Percentiles rank a stretch among this genome's conserved stretches.
phyloP scores from a whole-genome alignment of 2,888 invertebrate species.

The Caenorhabditis becei region DNA sequence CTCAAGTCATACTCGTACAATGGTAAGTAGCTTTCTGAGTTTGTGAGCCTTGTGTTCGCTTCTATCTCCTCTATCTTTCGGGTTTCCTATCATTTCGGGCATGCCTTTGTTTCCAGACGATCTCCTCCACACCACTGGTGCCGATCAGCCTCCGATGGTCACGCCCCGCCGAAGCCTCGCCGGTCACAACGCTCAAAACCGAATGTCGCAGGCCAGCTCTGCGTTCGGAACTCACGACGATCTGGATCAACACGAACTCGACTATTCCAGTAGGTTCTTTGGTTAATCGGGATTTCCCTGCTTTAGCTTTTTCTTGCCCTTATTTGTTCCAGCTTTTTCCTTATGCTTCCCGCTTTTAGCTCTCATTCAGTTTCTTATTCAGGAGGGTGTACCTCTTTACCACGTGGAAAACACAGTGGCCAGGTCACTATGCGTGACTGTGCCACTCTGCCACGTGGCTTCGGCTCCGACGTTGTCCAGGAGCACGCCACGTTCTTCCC shows the following conservation, averaged over 20 bases:
- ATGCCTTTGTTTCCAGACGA: constrained; percentile 40
- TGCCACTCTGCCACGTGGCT: constrained; percentile 67
- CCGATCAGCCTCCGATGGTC: constrained; percentile 47
- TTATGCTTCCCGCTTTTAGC: constrained; percentile 10
- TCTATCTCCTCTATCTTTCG: neutral
- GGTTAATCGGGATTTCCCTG: neutral
- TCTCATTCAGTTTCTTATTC: constrained; percentile 46
- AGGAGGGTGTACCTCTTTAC: constrained; percentile 66
- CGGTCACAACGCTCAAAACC: constrained; percentile 40
- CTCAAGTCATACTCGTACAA: constrained; percentile 66
- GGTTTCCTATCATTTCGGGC: constrained; percentile 20
- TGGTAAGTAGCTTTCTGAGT: constrained; percentile 31
- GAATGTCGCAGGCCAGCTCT: constrained; percentile 44
- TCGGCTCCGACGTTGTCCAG: constrained; percentile 50
- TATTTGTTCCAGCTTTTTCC: constrained; percentile 5
- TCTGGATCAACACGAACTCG: constrained; percentile 54
- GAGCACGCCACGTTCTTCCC: constrained; percentile 40
- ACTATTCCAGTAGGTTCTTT: constrained; percentile 54
- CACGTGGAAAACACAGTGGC: constrained; percentile 48
- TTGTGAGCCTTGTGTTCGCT: constrained; percentile 1
- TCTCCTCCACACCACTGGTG: constrained; percentile 35
- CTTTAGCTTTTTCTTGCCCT: constrained; percentile 5
- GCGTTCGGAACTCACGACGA: constrained; percentile 39
- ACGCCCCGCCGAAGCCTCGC: constrained; percentile 45
- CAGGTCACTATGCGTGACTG: constrained; percentile 55